A percentile compares a stretch with the other conserved stretches of the same genome.
Conservation (phyloP, 2,888 invertebrate species). For the Melolontha melolontha region DNA sequence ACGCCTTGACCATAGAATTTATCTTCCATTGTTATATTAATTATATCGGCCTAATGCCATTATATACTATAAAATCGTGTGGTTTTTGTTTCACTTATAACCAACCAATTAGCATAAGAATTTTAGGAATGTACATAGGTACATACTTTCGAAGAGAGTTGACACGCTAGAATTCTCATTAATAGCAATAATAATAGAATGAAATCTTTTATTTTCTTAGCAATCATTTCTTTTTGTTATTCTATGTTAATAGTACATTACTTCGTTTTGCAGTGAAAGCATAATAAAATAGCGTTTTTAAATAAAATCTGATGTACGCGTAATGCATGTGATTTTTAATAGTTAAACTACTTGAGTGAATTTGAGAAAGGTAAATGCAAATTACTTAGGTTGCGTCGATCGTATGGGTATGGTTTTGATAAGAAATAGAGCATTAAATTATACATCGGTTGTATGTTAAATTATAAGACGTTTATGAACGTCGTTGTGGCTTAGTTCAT, state of each 20-base stretch:
- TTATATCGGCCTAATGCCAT: too few species aligned
- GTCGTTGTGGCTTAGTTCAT: too few species aligned
- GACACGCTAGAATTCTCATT: constrained; percentile 9
- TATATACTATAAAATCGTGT: too few species aligned
- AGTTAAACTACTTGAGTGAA: constrained; percentile 4
- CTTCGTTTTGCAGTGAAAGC: constrained; percentile 3
- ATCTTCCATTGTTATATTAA: too few species aligned
- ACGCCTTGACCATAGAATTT: too few species aligned
- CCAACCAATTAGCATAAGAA: too few species aligned
- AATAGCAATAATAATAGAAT: not conserved
- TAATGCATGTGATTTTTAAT: constrained; percentile 15
- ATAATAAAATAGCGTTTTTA: constrained; percentile 6
- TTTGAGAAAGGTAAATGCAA: too few species aligned
- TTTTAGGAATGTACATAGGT: too few species aligned
- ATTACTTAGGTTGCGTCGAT: constrained; percentile 7
- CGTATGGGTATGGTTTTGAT: constrained; percentile 3
- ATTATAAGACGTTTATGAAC: too few species aligned
- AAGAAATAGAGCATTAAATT: constrained; percentile 30
- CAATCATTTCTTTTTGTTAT: not conserved
- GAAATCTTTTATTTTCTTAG: constrained; percentile 12
- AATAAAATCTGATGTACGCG: too few species aligned
- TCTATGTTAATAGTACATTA: not conserved
- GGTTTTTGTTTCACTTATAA: too few species aligned
- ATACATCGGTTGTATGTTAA: too few species aligned
- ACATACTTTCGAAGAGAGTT: constrained; percentile 1